Evolutionary conservation across 1,140 invertebrate genomes (phyloP).

Genomic region (Popillia japonica): DNA sequence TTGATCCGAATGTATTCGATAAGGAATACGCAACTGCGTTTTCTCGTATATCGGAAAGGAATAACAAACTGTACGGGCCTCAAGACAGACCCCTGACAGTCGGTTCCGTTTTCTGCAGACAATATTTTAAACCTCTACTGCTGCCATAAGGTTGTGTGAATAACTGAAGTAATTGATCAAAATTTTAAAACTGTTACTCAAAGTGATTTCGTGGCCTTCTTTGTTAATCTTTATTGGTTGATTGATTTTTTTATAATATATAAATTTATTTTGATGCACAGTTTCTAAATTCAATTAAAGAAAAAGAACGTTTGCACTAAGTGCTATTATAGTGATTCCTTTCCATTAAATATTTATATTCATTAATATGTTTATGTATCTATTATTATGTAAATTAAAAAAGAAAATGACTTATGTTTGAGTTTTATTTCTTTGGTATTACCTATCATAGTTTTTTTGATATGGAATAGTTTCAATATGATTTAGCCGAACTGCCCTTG

Average conservation of each 20-base stretch:
- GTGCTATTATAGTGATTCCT: conserved; percentile 34
- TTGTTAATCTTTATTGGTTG: conserved; percentile 39
- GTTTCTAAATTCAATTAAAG: conserved; percentile 22
- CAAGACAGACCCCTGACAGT: conserved; percentile 83
- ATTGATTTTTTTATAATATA: conserved; percentile 23
- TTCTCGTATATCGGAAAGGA: conserved; percentile 74
- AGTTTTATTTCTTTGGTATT: not conserved
- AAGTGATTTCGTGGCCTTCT: conserved; percentile 45
- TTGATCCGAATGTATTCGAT: conserved; percentile 88
- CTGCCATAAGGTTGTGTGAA: conserved; percentile 56
- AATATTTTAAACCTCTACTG: conserved; percentile 79
- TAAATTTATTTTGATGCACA: conserved; percentile 17
- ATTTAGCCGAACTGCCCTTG: too few species aligned
- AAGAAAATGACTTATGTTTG: not conserved
- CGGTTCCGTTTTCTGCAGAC: conserved; percentile 83
- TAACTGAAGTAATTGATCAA: conserved; percentile 9
- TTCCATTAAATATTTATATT: conserved; percentile 32
- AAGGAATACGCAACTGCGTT: conserved; percentile 85
- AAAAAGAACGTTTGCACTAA: conserved; percentile 20
- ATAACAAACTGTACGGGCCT: conserved; percentile 72
- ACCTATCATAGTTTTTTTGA: too few species aligned
- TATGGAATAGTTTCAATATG: too few species aligned
- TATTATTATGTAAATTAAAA: conserved; percentile 35
- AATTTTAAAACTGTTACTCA: conserved; percentile 38
- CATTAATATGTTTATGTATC: conserved; percentile 33